Conservation (phyloP, 2,113 vertebrate genomes). For the Numida meleagris region DNA sequence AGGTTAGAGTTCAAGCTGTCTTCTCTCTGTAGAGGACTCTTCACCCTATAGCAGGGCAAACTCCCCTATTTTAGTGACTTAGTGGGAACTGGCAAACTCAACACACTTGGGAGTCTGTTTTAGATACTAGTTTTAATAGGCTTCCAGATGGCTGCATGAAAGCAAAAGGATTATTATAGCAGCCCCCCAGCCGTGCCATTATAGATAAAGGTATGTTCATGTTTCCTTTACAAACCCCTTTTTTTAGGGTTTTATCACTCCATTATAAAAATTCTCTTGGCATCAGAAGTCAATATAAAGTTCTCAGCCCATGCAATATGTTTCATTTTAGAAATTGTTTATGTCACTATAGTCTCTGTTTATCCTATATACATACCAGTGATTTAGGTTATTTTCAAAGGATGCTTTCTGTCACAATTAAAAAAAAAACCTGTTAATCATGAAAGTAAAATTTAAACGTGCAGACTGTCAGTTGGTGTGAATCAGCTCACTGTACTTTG, state of each 20-base stretch:
- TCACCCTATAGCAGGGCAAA: conserved; percentile 62
- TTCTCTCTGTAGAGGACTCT: conserved; percentile 45
- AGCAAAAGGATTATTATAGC: conserved; percentile 82
- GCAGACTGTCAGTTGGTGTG: neutral
- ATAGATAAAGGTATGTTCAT: conserved; percentile 79
- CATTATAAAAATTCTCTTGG: conserved; percentile 62
- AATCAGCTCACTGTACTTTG: conserved; percentile 3
- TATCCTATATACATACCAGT: neutral
- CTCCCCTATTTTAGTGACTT: conserved; percentile 76
- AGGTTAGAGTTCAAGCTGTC: conserved; percentile 57
- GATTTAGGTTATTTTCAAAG: neutral
- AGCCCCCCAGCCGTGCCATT: conserved; percentile 79
- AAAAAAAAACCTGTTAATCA: neutral
- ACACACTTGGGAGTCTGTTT: conserved; percentile 79
- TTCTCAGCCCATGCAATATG: conserved; percentile 64
- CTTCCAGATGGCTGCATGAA: conserved; percentile 84
- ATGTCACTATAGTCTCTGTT: conserved; percentile 16
- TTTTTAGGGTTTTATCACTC: conserved; percentile 71
- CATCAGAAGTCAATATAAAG: conserved; percentile 60
- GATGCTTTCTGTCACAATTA: neutral
- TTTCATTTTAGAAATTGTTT: conserved; percentile 12
- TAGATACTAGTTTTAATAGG: conserved; percentile 82
- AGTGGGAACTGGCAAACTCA: conserved; percentile 77
- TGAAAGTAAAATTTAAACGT: conserved; percentile 24
- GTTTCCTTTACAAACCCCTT: conserved; percentile 70